Conservation (phyloP, 2,797 vertebrate species). For the Pangasius larnaudii region DNA sequence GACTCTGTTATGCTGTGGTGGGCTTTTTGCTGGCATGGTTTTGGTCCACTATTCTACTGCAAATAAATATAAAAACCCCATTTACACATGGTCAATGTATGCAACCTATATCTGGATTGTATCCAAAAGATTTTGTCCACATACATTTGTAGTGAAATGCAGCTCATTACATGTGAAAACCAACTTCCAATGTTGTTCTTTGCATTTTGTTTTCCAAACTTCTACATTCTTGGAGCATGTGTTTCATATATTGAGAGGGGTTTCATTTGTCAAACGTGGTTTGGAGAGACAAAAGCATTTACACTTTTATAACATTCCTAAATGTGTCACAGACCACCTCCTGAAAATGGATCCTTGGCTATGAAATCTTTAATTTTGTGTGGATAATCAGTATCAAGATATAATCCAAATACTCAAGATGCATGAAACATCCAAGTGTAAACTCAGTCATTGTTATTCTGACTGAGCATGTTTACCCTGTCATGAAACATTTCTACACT, state of each 20-base stretch:
- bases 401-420: not conserved
- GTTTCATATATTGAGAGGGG: not conserved
- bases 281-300: not conserved
- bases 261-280: not conserved
- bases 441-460: not conserved
- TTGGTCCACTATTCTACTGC: not conserved
- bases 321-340: not conserved
- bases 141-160: not conserved
- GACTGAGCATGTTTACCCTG: not conserved
- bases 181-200: not conserved
- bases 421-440: constrained; percentile 1
- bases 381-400: not conserved
- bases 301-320: not conserved
- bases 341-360: not conserved
- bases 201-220: not conserved
- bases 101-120: not conserved
- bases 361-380: not conserved
- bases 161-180: not conserved
- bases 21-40: not conserved
- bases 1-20: not conserved
- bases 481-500: not conserved
- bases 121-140: not conserved
- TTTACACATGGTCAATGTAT: not conserved
- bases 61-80: not conserved
- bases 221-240: not conserved